phyloP scores from a whole-genome alignment of 1,140 invertebrate genomes.

The Drosophila prosaltans region DNA sequence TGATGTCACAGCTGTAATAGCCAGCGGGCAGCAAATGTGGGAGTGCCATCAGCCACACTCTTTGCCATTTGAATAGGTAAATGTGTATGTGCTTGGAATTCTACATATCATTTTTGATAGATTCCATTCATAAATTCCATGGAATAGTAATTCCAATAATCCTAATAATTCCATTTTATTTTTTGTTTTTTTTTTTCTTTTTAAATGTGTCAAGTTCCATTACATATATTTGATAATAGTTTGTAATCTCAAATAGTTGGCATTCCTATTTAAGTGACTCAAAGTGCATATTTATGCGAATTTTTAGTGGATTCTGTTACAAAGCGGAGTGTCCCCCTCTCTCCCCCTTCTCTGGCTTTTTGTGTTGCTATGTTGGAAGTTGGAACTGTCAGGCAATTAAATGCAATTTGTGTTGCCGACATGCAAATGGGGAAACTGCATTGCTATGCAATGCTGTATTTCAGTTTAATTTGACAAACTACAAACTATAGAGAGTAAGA shows the following conservation, averaged over 20 bases:
- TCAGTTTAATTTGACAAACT: constrained; percentile 57
- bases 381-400: constrained; percentile 69
- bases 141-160: too few species aligned
- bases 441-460: constrained; percentile 38
- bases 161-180: too few species aligned
- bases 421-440: constrained; percentile 38
- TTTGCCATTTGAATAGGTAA: neutral
- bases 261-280: constrained; percentile 4
- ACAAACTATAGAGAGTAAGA: constrained; percentile 10
- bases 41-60: neutral
- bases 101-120: too few species aligned
- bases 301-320: constrained; percentile 20
- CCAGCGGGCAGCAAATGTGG: neutral
- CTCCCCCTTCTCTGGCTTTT: constrained; percentile 18
- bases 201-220: too few species aligned
- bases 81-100: neutral
- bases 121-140: too few species aligned
- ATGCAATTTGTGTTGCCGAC: constrained; percentile 62
- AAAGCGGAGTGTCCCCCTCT: constrained; percentile 8
- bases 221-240: neutral
- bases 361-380: constrained; percentile 15
- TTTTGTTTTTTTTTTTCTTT: too few species aligned
- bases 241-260: neutral
- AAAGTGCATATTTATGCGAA: constrained; percentile 6
- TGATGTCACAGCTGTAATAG: constrained; percentile 9